Conservation (phyloP, 2,888 invertebrate species). For the Dioctria rufipes region DNA sequence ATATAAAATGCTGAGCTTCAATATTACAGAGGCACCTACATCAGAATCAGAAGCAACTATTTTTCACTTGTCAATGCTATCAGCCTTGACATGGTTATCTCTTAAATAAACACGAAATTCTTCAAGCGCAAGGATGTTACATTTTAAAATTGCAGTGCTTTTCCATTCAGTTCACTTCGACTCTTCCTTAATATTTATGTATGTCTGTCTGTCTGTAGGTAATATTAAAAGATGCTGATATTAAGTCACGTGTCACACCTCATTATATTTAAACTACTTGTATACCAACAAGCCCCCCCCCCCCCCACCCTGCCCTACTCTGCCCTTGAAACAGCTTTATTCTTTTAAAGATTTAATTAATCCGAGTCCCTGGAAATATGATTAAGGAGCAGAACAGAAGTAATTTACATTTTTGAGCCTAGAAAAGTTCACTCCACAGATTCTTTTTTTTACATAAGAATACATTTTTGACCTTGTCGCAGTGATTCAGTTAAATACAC, state of each 20-base stretch:
- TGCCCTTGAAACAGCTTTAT: too few species aligned
- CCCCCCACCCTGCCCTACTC: too few species aligned
- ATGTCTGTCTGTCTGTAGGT: too few species aligned
- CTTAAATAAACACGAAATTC: constrained; percentile 21
- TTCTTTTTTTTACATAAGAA: constrained; percentile 3
- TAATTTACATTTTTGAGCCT: too few species aligned
- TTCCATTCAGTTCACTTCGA: constrained; percentile 2
- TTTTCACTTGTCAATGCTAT: neutral
- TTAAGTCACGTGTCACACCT: too few species aligned
- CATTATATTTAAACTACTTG: too few species aligned
- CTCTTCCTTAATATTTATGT: neutral
- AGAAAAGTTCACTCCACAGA: too few species aligned
- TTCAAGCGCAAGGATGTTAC: neutral
- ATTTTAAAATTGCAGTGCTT: neutral
- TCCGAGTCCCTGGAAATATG: too few species aligned
- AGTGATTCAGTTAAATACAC: constrained; percentile 17
- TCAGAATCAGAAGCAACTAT: constrained; percentile 7
- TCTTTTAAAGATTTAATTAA: too few species aligned
- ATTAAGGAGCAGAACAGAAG: too few species aligned
- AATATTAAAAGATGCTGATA: too few species aligned
- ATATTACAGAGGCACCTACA: constrained; percentile 19
- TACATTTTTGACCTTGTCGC: constrained; percentile 23
- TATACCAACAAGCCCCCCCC: too few species aligned
- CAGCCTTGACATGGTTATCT: constrained; percentile 24
- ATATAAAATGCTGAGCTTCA: constrained; percentile 22